These are phyloP conservation scores for Scaeva pyrastri DNA, from an alignment of 2,888 invertebrate genomes.

Conservation along the genomic window DNA sequence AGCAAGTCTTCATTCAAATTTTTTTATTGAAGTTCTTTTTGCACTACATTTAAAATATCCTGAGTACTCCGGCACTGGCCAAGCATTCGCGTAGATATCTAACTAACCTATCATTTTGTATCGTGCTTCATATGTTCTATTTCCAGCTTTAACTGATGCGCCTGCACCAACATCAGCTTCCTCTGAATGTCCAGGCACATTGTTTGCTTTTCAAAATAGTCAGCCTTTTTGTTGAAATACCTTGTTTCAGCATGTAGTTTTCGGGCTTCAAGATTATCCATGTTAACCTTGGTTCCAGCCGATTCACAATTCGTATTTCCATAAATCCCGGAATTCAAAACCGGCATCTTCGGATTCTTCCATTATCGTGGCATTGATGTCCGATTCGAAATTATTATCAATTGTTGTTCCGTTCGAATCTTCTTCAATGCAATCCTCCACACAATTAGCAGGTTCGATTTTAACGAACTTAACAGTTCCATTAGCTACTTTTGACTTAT, in stretches of 20 bases:
- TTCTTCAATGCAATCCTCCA: background rate
- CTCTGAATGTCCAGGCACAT: constrained; percentile 50
- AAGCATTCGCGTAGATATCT: too few species aligned
- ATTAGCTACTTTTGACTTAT: constrained; percentile 23
- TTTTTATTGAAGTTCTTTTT: too few species aligned
- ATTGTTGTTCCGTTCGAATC: background rate
- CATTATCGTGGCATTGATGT: constrained; percentile 29
- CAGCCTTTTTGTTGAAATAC: constrained; percentile 60
- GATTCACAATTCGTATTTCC: constrained; percentile 35
- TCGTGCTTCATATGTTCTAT: constrained; percentile 58
- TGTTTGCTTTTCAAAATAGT: constrained; percentile 65
- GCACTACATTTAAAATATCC: too few species aligned
- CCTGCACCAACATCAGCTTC: constrained; percentile 64
- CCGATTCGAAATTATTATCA: background rate
- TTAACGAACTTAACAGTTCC: constrained; percentile 53
- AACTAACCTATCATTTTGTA: background rate
- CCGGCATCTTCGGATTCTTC: constrained; percentile 56
- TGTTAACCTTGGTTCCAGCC: constrained; percentile 24
- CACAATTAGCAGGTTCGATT: constrained; percentile 44
- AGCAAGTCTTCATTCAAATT: too few species aligned
- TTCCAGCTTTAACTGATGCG: constrained; percentile 61
- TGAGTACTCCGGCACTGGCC: too few species aligned
- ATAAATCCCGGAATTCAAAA: constrained; percentile 44
- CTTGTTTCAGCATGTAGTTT: constrained; percentile 65
- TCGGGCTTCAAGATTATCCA: constrained; percentile 38